phyloP scores from a whole-genome alignment of 2,888 invertebrate species.

The Drosophila neonasuta region DNA sequence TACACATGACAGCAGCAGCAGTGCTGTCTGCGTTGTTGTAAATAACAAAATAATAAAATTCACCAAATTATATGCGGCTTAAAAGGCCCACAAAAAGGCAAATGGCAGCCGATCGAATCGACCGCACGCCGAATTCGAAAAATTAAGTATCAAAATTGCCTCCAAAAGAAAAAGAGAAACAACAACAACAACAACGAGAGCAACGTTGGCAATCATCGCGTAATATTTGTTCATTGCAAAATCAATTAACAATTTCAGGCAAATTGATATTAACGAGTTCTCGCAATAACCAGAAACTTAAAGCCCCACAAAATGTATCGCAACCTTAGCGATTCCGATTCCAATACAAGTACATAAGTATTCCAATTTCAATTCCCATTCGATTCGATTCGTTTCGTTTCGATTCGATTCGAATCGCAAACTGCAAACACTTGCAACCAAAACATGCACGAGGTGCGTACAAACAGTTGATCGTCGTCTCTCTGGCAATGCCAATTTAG shows the following conservation, averaged over 20 bases:
- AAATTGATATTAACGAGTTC: slow-evolving; percentile 80
- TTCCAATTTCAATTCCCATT: slow-evolving; percentile 29
- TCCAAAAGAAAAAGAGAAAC: slow-evolving; percentile 16
- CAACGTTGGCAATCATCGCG: slow-evolving; percentile 62
- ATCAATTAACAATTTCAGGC: slow-evolving; percentile 79
- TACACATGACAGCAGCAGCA: slow-evolving; percentile 36
- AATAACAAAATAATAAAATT: slow-evolving; percentile 71
- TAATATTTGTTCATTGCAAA: slow-evolving; percentile 79
- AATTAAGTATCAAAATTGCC: slow-evolving; percentile 41
- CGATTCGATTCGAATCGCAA: slow-evolving; percentile 8
- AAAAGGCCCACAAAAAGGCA: slow-evolving; percentile 57
- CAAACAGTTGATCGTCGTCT: not conserved
- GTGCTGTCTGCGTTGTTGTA: slow-evolving; percentile 45
- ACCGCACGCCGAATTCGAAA: slow-evolving; percentile 36
- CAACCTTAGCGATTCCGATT: slow-evolving; percentile 42
- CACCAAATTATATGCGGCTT: slow-evolving; percentile 57
- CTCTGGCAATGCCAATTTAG: not conserved
- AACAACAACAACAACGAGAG: slow-evolving; percentile 26
- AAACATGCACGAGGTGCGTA: slow-evolving; percentile 14
- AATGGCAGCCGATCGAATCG: slow-evolving; percentile 11
- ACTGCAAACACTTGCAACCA: slow-evolving; percentile 35
- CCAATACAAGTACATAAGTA: slow-evolving; percentile 29
- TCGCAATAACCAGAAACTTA: slow-evolving; percentile 59
- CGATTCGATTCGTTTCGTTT: slow-evolving; percentile 9
- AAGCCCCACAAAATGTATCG: slow-evolving; percentile 47